phyloP scores from a whole-genome alignment of 2,797 vertebrate genomes.

The Urosaurus nigricauda region DNA sequence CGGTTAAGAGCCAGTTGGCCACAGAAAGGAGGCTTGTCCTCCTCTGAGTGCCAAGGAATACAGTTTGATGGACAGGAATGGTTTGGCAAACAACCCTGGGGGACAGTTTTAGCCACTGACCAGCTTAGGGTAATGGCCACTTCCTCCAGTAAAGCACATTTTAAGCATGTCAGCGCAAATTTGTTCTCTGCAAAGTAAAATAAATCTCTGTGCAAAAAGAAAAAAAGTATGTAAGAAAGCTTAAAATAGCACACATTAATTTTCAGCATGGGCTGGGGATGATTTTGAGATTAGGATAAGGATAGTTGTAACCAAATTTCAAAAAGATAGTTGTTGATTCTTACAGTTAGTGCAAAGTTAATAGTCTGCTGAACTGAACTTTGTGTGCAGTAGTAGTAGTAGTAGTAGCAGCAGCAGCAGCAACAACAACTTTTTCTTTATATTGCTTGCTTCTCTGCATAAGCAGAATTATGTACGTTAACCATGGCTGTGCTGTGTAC shows the following conservation, averaged over 20 bases:
- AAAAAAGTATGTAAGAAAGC: not conserved
- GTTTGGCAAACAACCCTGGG: slow-evolving; percentile 60
- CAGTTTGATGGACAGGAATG: slow-evolving; percentile 56
- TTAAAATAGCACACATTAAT: slow-evolving; percentile 22
- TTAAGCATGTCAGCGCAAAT: not conserved
- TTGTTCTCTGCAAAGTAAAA: slow-evolving; percentile 23
- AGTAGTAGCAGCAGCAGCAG: no score
- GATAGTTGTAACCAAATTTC: not conserved
- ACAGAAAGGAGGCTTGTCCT: slow-evolving; percentile 53
- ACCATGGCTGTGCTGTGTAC: no score
- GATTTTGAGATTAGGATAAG: slow-evolving; percentile 3
- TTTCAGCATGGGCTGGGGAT: not conserved
- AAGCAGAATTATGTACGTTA: no score
- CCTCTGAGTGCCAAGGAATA: slow-evolving; percentile 62
- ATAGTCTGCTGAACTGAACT: not conserved
- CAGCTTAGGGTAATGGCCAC: slow-evolving; percentile 68
- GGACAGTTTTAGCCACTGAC: slow-evolving; percentile 46
- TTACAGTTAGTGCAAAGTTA: not conserved
- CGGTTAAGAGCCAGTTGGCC: slow-evolving; percentile 72
- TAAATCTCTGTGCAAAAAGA: not conserved
- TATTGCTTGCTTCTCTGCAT: not conserved
- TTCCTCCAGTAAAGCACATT: slow-evolving; percentile 1
- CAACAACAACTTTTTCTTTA: no score
- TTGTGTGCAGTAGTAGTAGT: not conserved
- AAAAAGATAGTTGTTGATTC: slow-evolving; percentile 5